Conservation (phyloP, 2,888 invertebrate genomes). For the Acronicta aceris region DNA sequence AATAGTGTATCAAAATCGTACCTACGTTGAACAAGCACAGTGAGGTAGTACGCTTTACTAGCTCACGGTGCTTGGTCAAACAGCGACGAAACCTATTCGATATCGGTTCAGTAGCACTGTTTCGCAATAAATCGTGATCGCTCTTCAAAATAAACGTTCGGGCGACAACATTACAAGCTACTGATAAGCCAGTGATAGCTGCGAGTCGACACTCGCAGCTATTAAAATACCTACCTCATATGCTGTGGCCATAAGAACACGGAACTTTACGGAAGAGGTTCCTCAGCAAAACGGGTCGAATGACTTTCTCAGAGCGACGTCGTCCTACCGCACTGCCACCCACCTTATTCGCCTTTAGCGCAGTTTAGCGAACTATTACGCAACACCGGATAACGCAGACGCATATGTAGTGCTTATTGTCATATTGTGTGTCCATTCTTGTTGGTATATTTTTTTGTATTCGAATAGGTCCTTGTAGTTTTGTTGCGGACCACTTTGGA, state of each 20-base stretch:
- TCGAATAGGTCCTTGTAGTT: background rate
- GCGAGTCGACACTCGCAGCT: background rate
- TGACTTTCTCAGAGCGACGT: slow-evolving; percentile 68
- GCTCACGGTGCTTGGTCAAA: background rate
- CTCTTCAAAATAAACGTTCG: background rate
- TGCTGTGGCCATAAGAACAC: slow-evolving; percentile 46
- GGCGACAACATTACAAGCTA: background rate
- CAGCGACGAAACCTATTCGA: background rate
- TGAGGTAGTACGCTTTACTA: background rate
- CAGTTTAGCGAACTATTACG: slow-evolving; percentile 65
- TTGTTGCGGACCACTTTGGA: no score
- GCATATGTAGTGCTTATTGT: slow-evolving; percentile 49
- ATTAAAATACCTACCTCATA: slow-evolving; percentile 16
- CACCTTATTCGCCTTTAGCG: slow-evolving; percentile 62
- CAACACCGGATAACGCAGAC: slow-evolving; percentile 60
- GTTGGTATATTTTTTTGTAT: slow-evolving; percentile 18
- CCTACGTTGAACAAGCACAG: no score
- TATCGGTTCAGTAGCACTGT: background rate
- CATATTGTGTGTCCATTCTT: background rate
- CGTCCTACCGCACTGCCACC: slow-evolving; percentile 60
- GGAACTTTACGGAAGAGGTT: slow-evolving; percentile 67
- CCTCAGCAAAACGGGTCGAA: slow-evolving; percentile 71
- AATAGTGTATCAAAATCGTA: background rate
- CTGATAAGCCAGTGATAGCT: background rate
- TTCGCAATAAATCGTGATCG: background rate